These are phyloP conservation scores for Xiphorhynchus erythropygius DNA, from an alignment of 2,797 vertebrate genomes.

Conservation along the genomic window DNA sequence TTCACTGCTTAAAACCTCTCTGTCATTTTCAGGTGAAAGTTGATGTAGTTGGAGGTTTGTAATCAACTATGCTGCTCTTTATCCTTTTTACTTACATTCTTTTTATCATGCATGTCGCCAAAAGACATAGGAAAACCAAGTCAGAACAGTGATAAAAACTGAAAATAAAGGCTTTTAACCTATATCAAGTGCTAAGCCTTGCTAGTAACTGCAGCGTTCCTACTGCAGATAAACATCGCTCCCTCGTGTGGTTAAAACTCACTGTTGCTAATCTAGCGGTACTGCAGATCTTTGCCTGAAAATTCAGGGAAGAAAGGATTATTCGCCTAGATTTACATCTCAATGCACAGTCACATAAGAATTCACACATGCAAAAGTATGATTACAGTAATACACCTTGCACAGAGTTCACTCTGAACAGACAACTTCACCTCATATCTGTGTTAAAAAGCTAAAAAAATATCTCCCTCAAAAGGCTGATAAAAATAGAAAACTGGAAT, in stretches of 20 bases:
- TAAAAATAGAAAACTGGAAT: neutral
- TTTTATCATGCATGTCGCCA: neutral
- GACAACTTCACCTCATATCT: neutral
- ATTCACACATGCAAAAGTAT: neutral
- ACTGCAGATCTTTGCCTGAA: neutral
- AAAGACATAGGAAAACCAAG: neutral
- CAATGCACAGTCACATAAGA: neutral
- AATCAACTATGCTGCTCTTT: neutral
- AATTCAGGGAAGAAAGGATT: neutral
- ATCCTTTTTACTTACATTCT: neutral
- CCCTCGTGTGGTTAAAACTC: constrained; percentile 49
- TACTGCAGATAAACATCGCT: neutral
- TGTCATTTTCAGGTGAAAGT: neutral
- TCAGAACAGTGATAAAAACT: neutral
- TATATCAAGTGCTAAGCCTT: neutral
- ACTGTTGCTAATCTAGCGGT: neutral
- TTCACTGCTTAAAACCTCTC: neutral
- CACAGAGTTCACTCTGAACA: neutral
- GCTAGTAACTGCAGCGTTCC: neutral
- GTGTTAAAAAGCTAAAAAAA: neutral
- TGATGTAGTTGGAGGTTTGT: neutral
- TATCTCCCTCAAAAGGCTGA: neutral
- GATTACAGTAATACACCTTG: neutral
- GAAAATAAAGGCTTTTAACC: neutral
- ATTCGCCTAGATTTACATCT: neutral